Percentiles rank a stretch among this genome's conserved stretches.
phyloP scores from a whole-genome alignment of 2,888 invertebrate genomes.

The Minunthozetes semirufus region DNA sequence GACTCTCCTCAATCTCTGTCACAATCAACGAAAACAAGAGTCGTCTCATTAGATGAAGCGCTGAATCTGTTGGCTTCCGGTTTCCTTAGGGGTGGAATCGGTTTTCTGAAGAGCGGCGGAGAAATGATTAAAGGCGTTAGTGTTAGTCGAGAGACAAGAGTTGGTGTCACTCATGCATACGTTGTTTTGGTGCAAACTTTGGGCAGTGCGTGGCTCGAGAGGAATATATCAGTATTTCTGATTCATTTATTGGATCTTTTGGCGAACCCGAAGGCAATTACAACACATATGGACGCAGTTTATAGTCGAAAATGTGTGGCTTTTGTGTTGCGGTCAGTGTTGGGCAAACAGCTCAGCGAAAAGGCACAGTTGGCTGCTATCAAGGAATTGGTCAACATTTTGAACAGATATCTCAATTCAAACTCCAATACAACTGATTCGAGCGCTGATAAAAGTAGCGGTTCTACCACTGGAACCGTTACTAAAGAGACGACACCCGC shows the following conservation, averaged over 20 bases:
- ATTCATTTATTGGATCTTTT: constrained; percentile 81
- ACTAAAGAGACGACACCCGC: neutral
- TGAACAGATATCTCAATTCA: constrained; percentile 48
- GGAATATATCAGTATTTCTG: constrained; percentile 76
- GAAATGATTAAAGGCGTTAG: constrained; percentile 92
- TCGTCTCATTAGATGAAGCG: constrained; percentile 70
- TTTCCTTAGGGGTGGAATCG: constrained; percentile 82
- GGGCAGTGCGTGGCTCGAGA: constrained; percentile 90
- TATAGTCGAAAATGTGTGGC: constrained; percentile 95
- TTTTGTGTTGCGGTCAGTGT: constrained; percentile 81
- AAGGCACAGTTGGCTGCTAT: constrained; percentile 88
- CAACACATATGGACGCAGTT: constrained; percentile 93
- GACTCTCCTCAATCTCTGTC: neutral
- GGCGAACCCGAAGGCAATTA: constrained; percentile 88
- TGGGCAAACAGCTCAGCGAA: constrained; percentile 91
- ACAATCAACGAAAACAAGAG: constrained; percentile 25
- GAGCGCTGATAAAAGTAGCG: constrained; percentile 11
- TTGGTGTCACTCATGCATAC: constrained; percentile 95
- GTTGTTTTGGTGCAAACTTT: constrained; percentile 88
- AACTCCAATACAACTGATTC: constrained; percentile 24
- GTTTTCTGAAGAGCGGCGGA: constrained; percentile 74
- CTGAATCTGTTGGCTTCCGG: constrained; percentile 84
- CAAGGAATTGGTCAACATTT: constrained; percentile 83
- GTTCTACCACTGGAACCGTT: neutral
- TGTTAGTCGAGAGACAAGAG: constrained; percentile 88